These are phyloP conservation scores for Pristionchus exspectatus DNA, from an alignment of 2,888 invertebrate genomes.

Conservation along the genomic window DNA sequence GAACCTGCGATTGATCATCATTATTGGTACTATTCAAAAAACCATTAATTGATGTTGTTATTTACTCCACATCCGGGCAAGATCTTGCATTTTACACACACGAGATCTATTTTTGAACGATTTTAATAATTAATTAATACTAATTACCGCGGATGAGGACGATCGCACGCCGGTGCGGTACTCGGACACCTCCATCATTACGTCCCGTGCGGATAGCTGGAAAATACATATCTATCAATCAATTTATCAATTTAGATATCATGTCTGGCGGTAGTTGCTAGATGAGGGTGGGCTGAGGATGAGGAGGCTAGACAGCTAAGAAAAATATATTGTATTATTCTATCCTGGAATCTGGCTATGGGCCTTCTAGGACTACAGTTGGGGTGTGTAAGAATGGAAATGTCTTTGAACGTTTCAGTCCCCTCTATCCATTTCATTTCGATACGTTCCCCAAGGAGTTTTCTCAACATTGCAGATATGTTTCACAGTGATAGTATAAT, in stretches of 20 bases:
- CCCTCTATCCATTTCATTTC: background rate
- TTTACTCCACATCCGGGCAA: too few relatives aligned
- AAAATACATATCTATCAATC: too few relatives aligned
- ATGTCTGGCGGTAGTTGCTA: too few relatives aligned
- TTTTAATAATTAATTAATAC: background rate
- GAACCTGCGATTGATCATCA: conserved; percentile 53
- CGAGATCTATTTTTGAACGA: background rate
- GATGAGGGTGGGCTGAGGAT: too few relatives aligned
- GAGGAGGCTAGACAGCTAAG: too few relatives aligned
- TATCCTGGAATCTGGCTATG: background rate
- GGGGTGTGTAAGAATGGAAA: background rate
- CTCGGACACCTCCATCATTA: conserved; percentile 77
- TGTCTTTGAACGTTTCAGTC: background rate
- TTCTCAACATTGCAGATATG: background rate
- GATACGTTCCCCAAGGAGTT: background rate
- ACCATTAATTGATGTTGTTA: too few relatives aligned
- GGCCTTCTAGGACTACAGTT: too few relatives aligned
- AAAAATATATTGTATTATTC: background rate
- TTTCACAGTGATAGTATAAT: background rate
- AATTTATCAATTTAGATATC: too few relatives aligned
- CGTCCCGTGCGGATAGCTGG: conserved; percentile 78
- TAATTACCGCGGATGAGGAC: background rate
- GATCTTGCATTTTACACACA: too few relatives aligned
- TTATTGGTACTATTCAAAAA: too few relatives aligned
- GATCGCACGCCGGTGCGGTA: conserved; percentile 61